phyloP scores from a whole-genome alignment of 2,113 vertebrate species.

The Macaca nemestrina region DNA sequence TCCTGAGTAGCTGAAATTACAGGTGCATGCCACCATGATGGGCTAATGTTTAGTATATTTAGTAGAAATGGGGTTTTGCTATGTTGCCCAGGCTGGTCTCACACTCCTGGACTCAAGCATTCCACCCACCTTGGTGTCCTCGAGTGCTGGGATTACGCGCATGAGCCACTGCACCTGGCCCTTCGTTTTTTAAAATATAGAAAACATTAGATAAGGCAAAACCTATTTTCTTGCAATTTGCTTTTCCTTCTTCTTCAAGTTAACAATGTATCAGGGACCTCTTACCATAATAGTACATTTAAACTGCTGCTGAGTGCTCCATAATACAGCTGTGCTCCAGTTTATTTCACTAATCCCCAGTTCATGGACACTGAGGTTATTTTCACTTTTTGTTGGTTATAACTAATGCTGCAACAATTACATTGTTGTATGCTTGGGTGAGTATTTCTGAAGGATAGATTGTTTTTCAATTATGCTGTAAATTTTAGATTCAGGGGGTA shows the following conservation, averaged over 20 bases:
- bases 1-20: not conserved
- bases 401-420: not conserved
- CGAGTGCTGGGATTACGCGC: not conserved
- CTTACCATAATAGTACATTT: rapidly evolving
- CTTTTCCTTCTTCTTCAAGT: not conserved
- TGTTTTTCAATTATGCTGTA: too few species aligned
- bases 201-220: not conserved
- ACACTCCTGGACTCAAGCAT: not conserved
- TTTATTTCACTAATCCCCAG: not conserved
- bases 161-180: not conserved
- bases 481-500: too few species aligned
- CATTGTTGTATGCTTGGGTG: rapidly evolving
- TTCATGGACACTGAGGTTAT: not conserved
- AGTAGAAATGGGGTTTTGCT: not conserved
- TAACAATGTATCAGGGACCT: too few species aligned
- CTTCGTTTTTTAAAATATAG: not conserved
- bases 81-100: not conserved
- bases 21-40: not conserved
- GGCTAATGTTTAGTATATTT: not conserved
- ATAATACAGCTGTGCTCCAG: rapidly evolving
- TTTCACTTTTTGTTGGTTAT: not conserved
- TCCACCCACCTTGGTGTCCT: not conserved
- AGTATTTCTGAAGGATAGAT: not conserved
- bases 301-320: not conserved
- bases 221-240: not conserved